Conservation (phyloP, 2,113 vertebrate species). For the Leucosticte australis region DNA sequence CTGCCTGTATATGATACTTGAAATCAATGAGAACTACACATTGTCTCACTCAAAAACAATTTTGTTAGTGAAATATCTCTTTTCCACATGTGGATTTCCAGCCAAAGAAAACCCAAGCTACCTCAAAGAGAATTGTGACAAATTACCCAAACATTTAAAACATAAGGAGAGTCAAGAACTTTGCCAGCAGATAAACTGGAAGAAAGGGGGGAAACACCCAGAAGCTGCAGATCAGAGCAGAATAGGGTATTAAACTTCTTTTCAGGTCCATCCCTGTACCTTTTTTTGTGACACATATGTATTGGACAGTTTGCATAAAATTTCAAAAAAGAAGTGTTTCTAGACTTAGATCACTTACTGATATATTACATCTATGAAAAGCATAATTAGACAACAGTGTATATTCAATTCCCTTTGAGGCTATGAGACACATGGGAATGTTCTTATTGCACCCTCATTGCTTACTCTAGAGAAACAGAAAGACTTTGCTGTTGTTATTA, state of each 20-base stretch:
- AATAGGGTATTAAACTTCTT: not conserved
- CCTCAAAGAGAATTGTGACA: not conserved
- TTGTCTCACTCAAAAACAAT: not conserved
- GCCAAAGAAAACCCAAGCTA: not conserved
- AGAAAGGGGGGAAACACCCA: not conserved
- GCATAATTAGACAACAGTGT: not conserved
- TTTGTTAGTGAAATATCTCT: not conserved
- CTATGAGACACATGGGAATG: not conserved
- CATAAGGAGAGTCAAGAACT: not conserved
- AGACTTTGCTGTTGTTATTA: not conserved
- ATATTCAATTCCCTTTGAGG: not conserved
- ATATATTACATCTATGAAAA: not conserved
- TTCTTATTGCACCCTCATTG: not conserved
- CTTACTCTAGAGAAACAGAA: not conserved
- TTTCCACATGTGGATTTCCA: not conserved
- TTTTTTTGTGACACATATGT: not conserved
- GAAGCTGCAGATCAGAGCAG: not conserved
- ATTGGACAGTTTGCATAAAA: not conserved
- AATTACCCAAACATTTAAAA: not conserved
- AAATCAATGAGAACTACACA: not conserved
- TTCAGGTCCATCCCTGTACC: not conserved
- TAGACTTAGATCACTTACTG: not conserved
- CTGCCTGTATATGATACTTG: not conserved
- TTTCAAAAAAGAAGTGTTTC: not conserved
- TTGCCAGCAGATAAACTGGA: not conserved